A percentile compares a stretch with the other conserved stretches of the same genome.
Evolutionary conservation across 2,888 invertebrate species (phyloP).

Genomic region (Plagodis dolabraria): DNA sequence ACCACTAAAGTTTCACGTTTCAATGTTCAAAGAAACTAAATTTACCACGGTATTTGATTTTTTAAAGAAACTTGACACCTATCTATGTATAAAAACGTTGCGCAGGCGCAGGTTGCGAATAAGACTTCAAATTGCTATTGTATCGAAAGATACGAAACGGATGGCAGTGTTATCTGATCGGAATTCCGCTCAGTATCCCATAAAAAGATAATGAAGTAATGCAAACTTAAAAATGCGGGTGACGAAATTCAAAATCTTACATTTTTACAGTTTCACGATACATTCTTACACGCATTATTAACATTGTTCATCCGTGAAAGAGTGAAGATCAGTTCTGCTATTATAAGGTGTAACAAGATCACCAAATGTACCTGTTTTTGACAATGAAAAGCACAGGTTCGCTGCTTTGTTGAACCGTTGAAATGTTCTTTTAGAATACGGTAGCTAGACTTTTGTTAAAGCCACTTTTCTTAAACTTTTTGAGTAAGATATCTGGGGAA

Average conservation of each 20-base stretch:
- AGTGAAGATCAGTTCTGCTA: constrained; percentile 63
- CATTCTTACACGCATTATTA: constrained; percentile 31
- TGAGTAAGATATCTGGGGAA: neutral
- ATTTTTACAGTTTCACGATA: neutral
- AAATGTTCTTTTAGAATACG: constrained; percentile 34
- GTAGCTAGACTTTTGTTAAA: constrained; percentile 16
- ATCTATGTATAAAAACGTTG: constrained; percentile 51
- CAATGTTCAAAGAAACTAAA: constrained; percentile 29
- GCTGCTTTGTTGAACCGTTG: constrained; percentile 54
- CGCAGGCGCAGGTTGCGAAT: constrained; percentile 48
- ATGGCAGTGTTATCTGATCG: constrained; percentile 79
- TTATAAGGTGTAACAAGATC: constrained; percentile 78
- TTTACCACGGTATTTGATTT: constrained; percentile 41
- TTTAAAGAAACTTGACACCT: constrained; percentile 58
- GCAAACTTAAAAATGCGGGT: constrained; percentile 9
- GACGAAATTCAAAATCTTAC: neutral
- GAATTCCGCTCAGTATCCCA: constrained; percentile 68
- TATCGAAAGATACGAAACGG: constrained; percentile 64
- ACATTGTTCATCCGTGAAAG: constrained; percentile 48
- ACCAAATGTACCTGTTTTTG: constrained; percentile 69
- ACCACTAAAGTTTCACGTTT: constrained; percentile 30
- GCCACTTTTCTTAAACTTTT: neutral
- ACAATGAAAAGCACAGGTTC: constrained; percentile 67
- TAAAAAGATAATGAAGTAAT: constrained; percentile 23
- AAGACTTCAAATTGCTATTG: constrained; percentile 62